Conservation (phyloP, 1,140 invertebrate species). For the Lordiphosa collinella region DNA sequence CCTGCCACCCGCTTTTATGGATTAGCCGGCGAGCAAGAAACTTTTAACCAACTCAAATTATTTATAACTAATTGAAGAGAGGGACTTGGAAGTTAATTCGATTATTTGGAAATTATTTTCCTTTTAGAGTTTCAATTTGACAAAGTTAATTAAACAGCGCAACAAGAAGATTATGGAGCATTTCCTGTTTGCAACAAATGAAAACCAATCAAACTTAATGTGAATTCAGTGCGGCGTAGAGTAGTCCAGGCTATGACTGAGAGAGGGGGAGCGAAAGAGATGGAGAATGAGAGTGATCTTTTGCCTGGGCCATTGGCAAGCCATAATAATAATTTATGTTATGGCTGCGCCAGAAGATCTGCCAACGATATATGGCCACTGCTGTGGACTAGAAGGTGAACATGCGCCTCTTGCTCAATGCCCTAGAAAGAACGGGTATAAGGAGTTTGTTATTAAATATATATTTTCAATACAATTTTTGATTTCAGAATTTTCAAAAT, state of each 20-base stretch:
- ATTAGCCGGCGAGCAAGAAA: conserved; percentile 34
- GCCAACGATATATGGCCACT: conserved; percentile 54
- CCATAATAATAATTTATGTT: conserved; percentile 72
- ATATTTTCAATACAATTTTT: too few relatives aligned
- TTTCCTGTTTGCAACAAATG: conserved; percentile 44
- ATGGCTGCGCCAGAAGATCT: conserved; percentile 57
- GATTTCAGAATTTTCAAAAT: too few relatives aligned
- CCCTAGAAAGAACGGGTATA: not conserved
- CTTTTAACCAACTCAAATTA: conserved; percentile 43
- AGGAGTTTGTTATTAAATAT: too few relatives aligned
- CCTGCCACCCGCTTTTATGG: conserved; percentile 4
- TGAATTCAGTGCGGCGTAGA: conserved; percentile 4
- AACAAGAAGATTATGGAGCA: conserved; percentile 49
- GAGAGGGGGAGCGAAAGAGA: not conserved
- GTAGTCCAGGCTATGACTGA: not conserved
- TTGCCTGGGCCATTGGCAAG: conserved; percentile 9
- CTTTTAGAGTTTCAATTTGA: conserved; percentile 36
- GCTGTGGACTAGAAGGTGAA: conserved; percentile 1
- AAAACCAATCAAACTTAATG: conserved; percentile 61
- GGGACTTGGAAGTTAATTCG: conserved; percentile 13
- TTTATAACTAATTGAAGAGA: conserved; percentile 52
- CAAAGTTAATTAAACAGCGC: conserved; percentile 48
- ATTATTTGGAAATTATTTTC: conserved; percentile 32
- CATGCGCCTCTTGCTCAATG: not conserved
- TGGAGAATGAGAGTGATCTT: conserved; percentile 19